Percentiles rank a stretch among this genome's conserved stretches.
phyloP scores from a whole-genome alignment of 1,140 invertebrate species.

The Pollicipes pollicipes region DNA sequence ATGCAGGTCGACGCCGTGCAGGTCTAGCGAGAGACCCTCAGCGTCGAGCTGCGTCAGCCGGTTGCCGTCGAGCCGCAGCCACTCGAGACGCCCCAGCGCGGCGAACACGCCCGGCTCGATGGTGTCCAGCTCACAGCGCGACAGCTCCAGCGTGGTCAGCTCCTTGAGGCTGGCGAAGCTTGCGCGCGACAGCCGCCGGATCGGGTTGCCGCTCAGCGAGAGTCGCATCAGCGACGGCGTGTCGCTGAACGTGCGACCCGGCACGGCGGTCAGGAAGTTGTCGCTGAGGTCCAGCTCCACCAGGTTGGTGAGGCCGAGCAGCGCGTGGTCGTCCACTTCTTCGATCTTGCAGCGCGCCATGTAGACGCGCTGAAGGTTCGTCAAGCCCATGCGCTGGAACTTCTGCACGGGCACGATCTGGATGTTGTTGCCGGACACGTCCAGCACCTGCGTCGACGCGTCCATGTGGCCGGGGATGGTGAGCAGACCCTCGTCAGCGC shows the following conservation, averaged over 20 bases:
- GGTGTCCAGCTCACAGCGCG: conserved; percentile 54
- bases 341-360: conserved; percentile 59
- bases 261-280: conserved; percentile 57
- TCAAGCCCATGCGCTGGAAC: conserved; percentile 54
- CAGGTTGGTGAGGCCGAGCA: conserved; percentile 64
- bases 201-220: conserved; percentile 56
- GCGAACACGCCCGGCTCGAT: conserved; percentile 58
- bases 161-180: conserved; percentile 54
- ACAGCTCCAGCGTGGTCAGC: conserved; percentile 65
- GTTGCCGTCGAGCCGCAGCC: conserved; percentile 64
- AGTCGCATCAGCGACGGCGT: conserved; percentile 53
- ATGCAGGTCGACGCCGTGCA: conserved; percentile 67
- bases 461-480: conserved; percentile 63
- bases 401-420: conserved; percentile 58
- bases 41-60: conserved; percentile 38
- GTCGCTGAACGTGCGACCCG: conserved; percentile 52
- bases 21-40: conserved; percentile 21
- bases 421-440: conserved; percentile 68
- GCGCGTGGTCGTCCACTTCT: conserved; percentile 62
- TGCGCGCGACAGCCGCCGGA: conserved; percentile 51
- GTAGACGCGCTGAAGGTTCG: conserved; percentile 71
- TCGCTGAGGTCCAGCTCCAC: conserved; percentile 69
- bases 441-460: conserved; percentile 70
- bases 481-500: conserved; percentile 55
- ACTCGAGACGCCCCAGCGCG: conserved; percentile 53